phyloP scores from a whole-genome alignment of 1,140 invertebrate species.

The Halesus radiatus region DNA sequence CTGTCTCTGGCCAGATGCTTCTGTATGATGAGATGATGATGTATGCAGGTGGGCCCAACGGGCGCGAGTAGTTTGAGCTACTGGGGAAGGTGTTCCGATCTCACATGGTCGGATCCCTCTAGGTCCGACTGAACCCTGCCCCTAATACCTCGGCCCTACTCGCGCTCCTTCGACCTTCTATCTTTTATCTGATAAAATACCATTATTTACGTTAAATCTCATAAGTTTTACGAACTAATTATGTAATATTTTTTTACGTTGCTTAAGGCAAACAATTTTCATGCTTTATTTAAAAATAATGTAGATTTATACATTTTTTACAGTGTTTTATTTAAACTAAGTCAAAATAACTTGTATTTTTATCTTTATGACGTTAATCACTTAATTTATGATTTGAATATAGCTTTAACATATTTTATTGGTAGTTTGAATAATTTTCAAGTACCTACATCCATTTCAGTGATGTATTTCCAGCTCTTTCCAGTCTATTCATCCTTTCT shows the following conservation, averaged over 20 bases:
- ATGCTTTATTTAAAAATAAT: constrained; percentile 45
- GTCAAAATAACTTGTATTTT: constrained; percentile 41
- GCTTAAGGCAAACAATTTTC: constrained; percentile 32
- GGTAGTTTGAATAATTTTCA: background rate
- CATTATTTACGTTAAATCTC: constrained; percentile 28
- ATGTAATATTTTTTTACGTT: constrained; percentile 38
- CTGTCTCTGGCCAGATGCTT: background rate
- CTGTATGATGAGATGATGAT: background rate
- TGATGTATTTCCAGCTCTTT: background rate
- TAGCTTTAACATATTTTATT: constrained; percentile 35
- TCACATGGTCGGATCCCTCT: constrained; percentile 40
- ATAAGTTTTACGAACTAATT: constrained; percentile 38
- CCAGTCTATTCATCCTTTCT: too few relatives aligned
- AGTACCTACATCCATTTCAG: background rate
- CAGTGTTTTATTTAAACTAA: constrained; percentile 47
- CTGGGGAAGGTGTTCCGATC: constrained; percentile 49
- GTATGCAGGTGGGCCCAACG: background rate
- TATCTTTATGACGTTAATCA: constrained; percentile 9
- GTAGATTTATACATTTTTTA: constrained; percentile 40
- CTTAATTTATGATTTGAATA: constrained; percentile 19
- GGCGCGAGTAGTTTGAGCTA: constrained; percentile 9
- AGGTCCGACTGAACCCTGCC: constrained; percentile 16
- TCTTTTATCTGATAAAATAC: constrained; percentile 19
- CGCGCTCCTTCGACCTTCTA: background rate
- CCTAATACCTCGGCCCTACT: constrained; percentile 9